Conservation (phyloP, 2,113 vertebrate genomes). For the Corvus cornix region DNA sequence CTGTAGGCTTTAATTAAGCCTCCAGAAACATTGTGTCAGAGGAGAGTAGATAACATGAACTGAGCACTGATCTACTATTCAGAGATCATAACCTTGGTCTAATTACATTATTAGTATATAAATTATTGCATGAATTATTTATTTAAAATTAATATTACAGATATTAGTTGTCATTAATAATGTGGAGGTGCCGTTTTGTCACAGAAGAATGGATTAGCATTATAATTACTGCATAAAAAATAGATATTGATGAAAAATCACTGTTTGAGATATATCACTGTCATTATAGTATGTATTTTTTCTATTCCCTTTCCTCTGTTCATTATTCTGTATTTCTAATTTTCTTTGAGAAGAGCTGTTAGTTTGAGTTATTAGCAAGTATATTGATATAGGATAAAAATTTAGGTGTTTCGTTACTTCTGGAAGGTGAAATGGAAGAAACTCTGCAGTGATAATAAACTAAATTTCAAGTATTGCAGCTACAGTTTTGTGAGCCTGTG, state of each 20-base stretch:
- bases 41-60: background rate
- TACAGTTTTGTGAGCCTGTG: background rate
- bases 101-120: slow-evolving; percentile 63
- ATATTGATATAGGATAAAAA: background rate
- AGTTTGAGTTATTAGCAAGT: background rate
- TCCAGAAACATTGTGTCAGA: slow-evolving; percentile 32
- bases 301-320: background rate
- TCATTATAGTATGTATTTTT: background rate
- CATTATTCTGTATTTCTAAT: background rate
- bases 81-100: slow-evolving; percentile 55
- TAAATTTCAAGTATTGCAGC: background rate
- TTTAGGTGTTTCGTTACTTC: background rate
- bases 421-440: background rate
- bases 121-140: slow-evolving; percentile 52
- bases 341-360: background rate
- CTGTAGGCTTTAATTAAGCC: slow-evolving; percentile 41
- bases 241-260: slow-evolving; percentile 51
- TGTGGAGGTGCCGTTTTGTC: slow-evolving; percentile 24
- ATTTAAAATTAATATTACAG: slow-evolving; percentile 48
- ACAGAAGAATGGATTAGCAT: slow-evolving; percentile 24
- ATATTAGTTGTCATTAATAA: slow-evolving; percentile 45
- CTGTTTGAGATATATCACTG: background rate
- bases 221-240: slow-evolving; percentile 53
- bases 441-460: background rate
- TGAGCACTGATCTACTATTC: background rate